Base-by-base conservation (phyloP, 2,888 invertebrate genomes). In the Erebia aethiops region DNA sequence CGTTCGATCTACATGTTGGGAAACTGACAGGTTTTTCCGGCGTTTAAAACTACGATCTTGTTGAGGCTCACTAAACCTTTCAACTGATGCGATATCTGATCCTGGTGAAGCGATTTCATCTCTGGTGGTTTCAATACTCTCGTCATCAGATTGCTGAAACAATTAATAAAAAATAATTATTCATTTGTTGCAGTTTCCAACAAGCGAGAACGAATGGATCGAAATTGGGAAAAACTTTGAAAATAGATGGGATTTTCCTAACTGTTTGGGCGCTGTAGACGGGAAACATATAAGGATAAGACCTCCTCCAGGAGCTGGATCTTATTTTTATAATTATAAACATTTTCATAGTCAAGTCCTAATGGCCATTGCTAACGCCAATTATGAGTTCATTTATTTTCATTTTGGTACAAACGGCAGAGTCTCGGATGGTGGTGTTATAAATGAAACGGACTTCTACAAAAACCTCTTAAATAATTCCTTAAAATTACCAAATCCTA, bases 81-180 rank as follows among this genome's bases (percentile, higher is more conserved):
- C 35, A 35, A 35, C 35, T 35, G 35, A 35, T 35, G 35, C 35
- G 35, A 35, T 35, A 35, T 35, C 35, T 35, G 35, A 35, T 35
- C 35, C 7, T 35, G 35, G 49, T 49, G 49, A 49, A 49, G 49
- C 49, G 14, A 49, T 49, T 49, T 49, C 49, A 49, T 49, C 49
- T 49, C 13, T 49, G 49, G 49, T 49, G 49, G 49, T 49, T 49
- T 49, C 49, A 14, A 49, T 49, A 49, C 49, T 49, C 49, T 49
- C 49, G 49, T 49, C 49, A 49, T 49, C 49, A 49, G 49, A 49
- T 49, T 49, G 49, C 49, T 49, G 49, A 49, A 49, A 49, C 49
- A 49, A 49, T 49, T 49, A 49, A 49, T 49, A 49, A 49, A 49
- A 49, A 49, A 49, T 49, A 49, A 49, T 49, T 49, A 49, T 49